Evolutionary conservation across 2,888 invertebrate species (phyloP), one percentile per base, ranked within the genome.

Genomic region (Drosophila antonietae): DNA sequence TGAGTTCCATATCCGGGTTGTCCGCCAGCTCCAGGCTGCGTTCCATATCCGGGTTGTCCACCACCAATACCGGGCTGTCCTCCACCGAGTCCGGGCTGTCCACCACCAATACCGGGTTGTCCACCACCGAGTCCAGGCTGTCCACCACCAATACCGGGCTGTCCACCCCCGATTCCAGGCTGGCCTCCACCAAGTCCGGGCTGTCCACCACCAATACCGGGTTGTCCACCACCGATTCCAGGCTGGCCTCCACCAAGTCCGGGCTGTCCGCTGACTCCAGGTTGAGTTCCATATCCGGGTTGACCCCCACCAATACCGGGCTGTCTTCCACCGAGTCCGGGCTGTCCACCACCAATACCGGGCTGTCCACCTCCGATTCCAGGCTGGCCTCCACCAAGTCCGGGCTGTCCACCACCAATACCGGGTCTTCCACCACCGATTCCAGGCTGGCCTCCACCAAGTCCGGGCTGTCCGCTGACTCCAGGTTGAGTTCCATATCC

Each of bases 11-110:
- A 23, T 2, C 58, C 64, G 0, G 56, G 31, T 5, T 43, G 75
- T 0, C 56, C 35, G 0, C 37, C 37, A 37, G 6, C 23, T 37
- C 73, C 75, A 0, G 58, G 43, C 47, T 63, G 71, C 7, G 41
- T 57, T 2, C 61, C 61, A 9, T 41, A 12, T 35, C 58, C 58
- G 1, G 46, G 20, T 2, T 35, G 75, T 0, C 58, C 31, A 12
- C 59, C 56, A 39, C 23, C n/a, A 10, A 4, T 3, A 12, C 51
- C 64, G 0, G 37, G 37, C 18, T 59, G 7, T 12, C 18, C 14
- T 18, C 51, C 51, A 12, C 66, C 60, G 12, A 57, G 52, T 33
- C 65, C 51, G 14, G 60, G 15, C 9, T 55, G 72, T 0, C 65
- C 39, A n/a, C 59, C 53, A 3, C 46, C 49, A 5, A 8, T 0